Percentiles rank a stretch among this genome's conserved stretches.
These are phyloP conservation scores for Halichoerus grypus DNA, from an alignment of 2,113 vertebrate species.

Conservation along the genomic window DNA sequence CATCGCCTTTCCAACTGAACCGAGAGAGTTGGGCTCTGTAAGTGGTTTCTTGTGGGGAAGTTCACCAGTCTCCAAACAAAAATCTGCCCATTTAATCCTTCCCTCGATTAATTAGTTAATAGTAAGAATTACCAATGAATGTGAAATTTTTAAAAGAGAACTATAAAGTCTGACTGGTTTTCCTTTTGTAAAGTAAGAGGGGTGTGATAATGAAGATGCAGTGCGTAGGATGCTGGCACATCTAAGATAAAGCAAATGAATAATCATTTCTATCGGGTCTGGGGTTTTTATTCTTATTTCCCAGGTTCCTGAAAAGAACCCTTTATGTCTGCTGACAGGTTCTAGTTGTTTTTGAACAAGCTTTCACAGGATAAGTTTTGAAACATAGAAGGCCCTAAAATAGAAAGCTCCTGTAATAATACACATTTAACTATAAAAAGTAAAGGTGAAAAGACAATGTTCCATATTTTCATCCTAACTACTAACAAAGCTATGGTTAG, in stretches of 20 bases:
- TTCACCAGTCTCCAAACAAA: neutral
- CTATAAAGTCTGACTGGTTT: neutral
- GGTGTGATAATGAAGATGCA: neutral
- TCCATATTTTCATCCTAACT: neutral
- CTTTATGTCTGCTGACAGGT: neutral
- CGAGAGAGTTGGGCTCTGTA: neutral
- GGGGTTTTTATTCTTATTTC: neutral
- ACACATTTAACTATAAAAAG: neutral
- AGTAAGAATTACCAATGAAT: neutral
- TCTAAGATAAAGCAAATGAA: neutral
- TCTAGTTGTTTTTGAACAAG: neutral
- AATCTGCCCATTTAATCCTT: slow-evolving; percentile 22
- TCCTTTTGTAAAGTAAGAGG: slow-evolving; percentile 11
- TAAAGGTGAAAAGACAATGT: neutral
- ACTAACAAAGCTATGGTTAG: neutral
- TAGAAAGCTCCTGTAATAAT: neutral
- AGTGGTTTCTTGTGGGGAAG: neutral
- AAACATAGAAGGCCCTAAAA: slow-evolving; percentile 48
- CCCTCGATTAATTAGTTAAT: neutral
- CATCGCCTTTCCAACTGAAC: neutral
- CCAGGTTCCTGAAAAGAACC: neutral
- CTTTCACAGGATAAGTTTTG: neutral
- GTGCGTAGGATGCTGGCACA: neutral
- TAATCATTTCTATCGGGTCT: neutral
- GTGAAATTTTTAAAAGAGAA: neutral